Conservation (phyloP, 1,140 invertebrate species). For the Streblospio benedicti region DNA sequence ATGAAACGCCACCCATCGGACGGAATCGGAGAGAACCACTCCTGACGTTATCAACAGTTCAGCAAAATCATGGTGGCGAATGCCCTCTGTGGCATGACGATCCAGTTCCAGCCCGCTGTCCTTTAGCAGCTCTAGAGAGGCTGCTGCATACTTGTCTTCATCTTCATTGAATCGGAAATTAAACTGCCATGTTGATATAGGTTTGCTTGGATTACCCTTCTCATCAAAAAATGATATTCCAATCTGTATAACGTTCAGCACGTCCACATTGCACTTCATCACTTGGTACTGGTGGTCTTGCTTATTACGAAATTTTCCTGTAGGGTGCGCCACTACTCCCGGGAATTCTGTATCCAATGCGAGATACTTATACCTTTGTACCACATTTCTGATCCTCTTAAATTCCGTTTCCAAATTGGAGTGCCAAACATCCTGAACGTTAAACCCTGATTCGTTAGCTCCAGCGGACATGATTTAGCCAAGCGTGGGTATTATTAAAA, state of each 20-base stretch:
- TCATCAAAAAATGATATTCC: constrained; percentile 88
- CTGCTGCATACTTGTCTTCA: not conserved
- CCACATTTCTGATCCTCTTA: constrained; percentile 78
- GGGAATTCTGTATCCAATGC: constrained; percentile 99
- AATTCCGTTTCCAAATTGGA: constrained; percentile 96
- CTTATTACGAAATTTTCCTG: constrained; percentile 89
- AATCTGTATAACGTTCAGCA: constrained; percentile 11
- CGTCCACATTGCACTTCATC: constrained; percentile 69
- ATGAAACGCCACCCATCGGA: constrained; percentile 1
- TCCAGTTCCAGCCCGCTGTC: not conserved
- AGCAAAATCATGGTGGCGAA: not conserved
- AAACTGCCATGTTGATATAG: constrained; percentile 89
- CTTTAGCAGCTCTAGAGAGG: not conserved
- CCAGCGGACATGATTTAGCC: not conserved
- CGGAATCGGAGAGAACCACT: not conserved
- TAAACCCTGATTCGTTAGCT: constrained; percentile 56
- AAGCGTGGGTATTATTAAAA: too few relatives aligned
- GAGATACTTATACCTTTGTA: constrained; percentile 89
- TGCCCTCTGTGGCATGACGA: not conserved
- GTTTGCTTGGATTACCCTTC: constrained; percentile 79
- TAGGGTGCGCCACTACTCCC: constrained; percentile 90
- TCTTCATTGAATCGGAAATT: constrained; percentile 95
- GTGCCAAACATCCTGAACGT: constrained; percentile 94
- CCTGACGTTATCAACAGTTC: not conserved
- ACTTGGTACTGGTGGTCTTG: constrained; percentile 94